phyloP scores from a whole-genome alignment of 2,888 invertebrate genomes.

The Calliphora vomitoria region DNA sequence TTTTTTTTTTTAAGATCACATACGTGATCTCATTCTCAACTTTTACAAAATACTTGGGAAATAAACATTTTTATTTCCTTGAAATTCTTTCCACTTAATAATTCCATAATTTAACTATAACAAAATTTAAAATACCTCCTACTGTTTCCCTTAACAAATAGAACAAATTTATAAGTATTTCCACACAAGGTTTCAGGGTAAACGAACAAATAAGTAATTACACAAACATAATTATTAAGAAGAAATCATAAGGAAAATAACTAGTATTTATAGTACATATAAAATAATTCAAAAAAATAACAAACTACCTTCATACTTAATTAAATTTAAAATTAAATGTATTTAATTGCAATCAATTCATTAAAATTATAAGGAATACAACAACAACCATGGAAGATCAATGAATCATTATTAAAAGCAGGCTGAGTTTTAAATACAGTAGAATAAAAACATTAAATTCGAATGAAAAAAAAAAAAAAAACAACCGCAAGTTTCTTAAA shows the following conservation, averaged over 20 bases:
- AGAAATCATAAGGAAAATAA: constrained; percentile 4
- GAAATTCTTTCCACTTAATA: not conserved
- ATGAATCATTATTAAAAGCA: constrained; percentile 3
- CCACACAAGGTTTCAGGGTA: constrained; percentile 53
- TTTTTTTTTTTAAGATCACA: not conserved
- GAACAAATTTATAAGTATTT: constrained; percentile 32
- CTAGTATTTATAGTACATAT: not conserved
- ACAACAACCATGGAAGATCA: not conserved
- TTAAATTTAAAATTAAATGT: constrained; percentile 57
- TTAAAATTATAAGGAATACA: constrained; percentile 1
- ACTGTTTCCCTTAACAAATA: constrained; percentile 31
- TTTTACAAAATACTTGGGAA: constrained; percentile 31
- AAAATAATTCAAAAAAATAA: not conserved
- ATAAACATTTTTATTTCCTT: not conserved
- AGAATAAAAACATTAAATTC: constrained; percentile 7
- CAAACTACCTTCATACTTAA: constrained; percentile 48
- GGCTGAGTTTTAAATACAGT: constrained; percentile 1
- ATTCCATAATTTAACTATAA: not conserved
- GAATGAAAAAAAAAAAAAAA: not conserved
- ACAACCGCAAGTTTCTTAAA: not conserved
- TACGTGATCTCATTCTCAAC: not conserved
- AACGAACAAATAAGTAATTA: constrained; percentile 43
- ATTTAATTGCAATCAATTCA: constrained; percentile 43
- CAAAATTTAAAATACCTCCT: not conserved
- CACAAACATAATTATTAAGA: not conserved